Percentiles rank a stretch among this genome's conserved stretches.
phyloP scores from a whole-genome alignment of 2,113 vertebrate species.

The Melanerpes formicivorus region DNA sequence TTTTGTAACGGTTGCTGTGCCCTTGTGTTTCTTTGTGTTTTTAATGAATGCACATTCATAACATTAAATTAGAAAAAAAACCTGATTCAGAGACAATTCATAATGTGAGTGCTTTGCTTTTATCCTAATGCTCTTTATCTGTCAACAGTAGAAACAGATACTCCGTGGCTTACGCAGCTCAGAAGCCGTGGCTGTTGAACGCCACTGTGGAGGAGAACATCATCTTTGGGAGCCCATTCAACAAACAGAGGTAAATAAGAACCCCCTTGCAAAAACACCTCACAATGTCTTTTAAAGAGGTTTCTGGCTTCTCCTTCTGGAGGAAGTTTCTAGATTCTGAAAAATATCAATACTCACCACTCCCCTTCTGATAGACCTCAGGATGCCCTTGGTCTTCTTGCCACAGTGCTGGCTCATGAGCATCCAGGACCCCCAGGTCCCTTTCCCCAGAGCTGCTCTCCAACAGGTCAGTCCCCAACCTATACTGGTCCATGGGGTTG shows the following conservation, averaged over 20 bases:
- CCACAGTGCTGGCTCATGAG: too few species aligned
- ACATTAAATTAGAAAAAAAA: neutral
- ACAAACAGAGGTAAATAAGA: constrained; percentile 88
- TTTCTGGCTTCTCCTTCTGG: neutral
- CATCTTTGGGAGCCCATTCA: constrained; percentile 94
- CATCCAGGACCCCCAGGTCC: too few species aligned
- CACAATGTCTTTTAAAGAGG: neutral
- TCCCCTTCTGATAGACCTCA: too few species aligned
- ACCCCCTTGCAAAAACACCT: neutral
- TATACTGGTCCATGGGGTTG: too few species aligned
- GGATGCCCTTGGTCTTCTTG: too few species aligned
- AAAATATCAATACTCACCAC: neutral
- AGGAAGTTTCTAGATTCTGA: neutral
- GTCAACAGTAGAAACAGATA: constrained; percentile 87
- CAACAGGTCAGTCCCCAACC: too few species aligned
- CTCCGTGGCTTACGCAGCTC: constrained; percentile 94
- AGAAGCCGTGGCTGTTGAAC: constrained; percentile 98
- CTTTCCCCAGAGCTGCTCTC: too few species aligned
- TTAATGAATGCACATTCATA: neutral
- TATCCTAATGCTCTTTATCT: neutral
- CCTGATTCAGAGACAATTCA: neutral
- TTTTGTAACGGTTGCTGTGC: constrained; percentile 9
- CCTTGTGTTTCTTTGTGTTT: neutral
- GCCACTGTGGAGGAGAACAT: constrained; percentile 98
- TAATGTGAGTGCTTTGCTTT: neutral